Evolutionary conservation across 2,113 vertebrate species (phyloP).

Genomic region (Ondatra zibethicus): DNA sequence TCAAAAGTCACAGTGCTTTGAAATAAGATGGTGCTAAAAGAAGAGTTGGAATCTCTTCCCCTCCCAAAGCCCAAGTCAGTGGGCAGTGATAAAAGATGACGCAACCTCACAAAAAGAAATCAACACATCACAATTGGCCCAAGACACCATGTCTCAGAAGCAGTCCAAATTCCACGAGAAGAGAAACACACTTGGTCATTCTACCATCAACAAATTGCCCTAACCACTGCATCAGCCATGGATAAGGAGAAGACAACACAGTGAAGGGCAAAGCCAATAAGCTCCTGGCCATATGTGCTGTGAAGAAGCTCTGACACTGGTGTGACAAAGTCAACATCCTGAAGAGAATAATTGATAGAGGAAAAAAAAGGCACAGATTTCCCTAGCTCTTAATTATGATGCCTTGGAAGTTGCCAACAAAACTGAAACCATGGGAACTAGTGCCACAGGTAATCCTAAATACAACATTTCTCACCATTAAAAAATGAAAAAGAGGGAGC

Average conservation of each 20-base stretch:
- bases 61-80: neutral
- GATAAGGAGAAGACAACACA: neutral
- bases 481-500: neutral
- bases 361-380: too few species aligned
- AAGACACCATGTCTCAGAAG: neutral
- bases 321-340: neutral
- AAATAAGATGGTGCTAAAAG: neutral
- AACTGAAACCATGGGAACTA: neutral
- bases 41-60: neutral
- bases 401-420: neutral
- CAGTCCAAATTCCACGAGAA: neutral
- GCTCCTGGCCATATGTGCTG: neutral
- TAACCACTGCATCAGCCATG: neutral
- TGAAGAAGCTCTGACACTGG: neutral
- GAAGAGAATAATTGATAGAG: neutral
- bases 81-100: neutral
- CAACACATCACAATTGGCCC: neutral
- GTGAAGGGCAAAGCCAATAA: neutral
- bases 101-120: neutral
- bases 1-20: neutral
- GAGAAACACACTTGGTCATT: neutral
- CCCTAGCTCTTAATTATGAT: neutral
- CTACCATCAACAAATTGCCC: neutral
- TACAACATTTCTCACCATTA: neutral
- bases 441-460: neutral